A percentile compares a stretch with the other conserved stretches of the same genome.
Evolutionary conservation across 1,140 invertebrate species (phyloP).

Genomic region (Heterodera schachtii): DNA sequence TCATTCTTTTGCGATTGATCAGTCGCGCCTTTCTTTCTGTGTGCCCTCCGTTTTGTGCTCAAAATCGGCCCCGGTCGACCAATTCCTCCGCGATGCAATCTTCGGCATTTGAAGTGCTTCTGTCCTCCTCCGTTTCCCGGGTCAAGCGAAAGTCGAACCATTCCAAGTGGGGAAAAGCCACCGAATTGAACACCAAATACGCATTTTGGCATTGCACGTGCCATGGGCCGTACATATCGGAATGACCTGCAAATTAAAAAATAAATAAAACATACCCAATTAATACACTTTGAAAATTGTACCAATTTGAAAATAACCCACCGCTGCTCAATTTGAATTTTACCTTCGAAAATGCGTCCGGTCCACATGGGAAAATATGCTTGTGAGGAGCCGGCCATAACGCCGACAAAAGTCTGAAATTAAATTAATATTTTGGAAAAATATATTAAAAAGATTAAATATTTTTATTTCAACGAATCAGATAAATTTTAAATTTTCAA

Average conservation of each 20-base stretch:
- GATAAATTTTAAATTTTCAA: too few relatives aligned
- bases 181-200: conserved; percentile 20
- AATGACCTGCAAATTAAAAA: background rate
- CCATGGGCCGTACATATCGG: conserved; percentile 9
- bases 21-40: too few relatives aligned
- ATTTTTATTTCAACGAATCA: background rate
- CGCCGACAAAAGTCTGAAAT: conserved; percentile 14
- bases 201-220: conserved; percentile 7
- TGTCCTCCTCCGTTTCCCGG: background rate
- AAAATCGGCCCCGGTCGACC: too few relatives aligned
- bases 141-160: conserved; percentile 11
- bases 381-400: conserved; percentile 15
- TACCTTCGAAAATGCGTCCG: conserved; percentile 11
- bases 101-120: background rate
- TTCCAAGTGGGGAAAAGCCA: background rate
- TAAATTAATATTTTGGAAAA: background rate
- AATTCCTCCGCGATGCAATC: too few relatives aligned
- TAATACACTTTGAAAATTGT: too few relatives aligned
- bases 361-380: background rate
- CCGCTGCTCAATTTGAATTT: background rate
- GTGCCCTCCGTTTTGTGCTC: too few relatives aligned
- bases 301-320: too few relatives aligned
- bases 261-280: background rate
- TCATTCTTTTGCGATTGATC: too few relatives aligned
- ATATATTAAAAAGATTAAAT: too few relatives aligned